A percentile compares a stretch with the other conserved stretches of the same genome.
These are phyloP conservation scores for Nasua narica DNA, from an alignment of 2,797 vertebrate genomes.

Conservation along the genomic window DNA sequence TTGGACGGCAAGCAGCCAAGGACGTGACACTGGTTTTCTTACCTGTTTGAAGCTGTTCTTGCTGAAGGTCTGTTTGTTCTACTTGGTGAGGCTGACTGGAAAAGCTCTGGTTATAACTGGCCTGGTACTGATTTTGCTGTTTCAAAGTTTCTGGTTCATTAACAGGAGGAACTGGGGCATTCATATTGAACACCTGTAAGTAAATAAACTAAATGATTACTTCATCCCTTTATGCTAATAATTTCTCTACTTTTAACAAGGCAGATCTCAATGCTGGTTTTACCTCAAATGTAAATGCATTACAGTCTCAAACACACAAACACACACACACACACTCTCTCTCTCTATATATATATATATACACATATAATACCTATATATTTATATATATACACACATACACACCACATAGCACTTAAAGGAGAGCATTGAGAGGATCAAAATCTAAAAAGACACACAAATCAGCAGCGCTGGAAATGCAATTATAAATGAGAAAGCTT, in stretches of 20 bases:
- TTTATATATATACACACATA: not conserved
- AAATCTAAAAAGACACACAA: not conserved
- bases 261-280: not conserved
- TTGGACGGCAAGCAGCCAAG: not conserved
- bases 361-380: not conserved
- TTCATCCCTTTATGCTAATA: not conserved
- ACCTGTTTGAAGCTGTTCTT: constrained; percentile 97
- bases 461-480: not conserved
- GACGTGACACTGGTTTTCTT: constrained; percentile 53
- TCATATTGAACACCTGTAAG: constrained; percentile 96
- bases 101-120: constrained; percentile 93
- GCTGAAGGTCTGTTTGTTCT: constrained; percentile 94
- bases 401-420: not conserved
- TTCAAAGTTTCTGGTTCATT: constrained; percentile 93
- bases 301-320: not conserved
- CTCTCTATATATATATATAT: not conserved
- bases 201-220: constrained; percentile 24
- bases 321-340: not conserved
- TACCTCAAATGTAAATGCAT: not conserved
- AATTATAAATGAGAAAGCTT: not conserved
- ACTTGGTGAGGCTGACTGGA: constrained; percentile 90
- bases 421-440: not conserved
- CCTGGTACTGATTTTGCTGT: constrained; percentile 92
- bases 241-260: not conserved
- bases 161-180: constrained; percentile 94